Conservation (phyloP, 2,888 invertebrate species). For the Habrosyne pyritoides region DNA sequence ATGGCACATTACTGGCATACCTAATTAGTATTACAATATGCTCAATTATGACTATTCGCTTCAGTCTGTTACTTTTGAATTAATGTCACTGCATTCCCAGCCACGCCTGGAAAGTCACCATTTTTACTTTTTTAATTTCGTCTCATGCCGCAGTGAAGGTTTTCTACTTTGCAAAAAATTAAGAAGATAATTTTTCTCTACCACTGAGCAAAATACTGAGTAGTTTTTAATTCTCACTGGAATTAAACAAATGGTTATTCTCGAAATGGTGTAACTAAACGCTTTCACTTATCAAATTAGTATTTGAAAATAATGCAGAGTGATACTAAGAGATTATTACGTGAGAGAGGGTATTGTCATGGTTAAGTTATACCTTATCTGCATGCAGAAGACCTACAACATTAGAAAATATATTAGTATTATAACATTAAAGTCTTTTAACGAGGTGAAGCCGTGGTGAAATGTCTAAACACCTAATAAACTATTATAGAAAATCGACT, state of each 20-base stretch:
- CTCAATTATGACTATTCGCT: constrained; percentile 43
- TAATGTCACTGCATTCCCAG: constrained; percentile 44
- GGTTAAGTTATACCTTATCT: too few relatives aligned
- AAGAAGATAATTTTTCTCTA: constrained; percentile 37
- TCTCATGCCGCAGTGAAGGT: constrained; percentile 35
- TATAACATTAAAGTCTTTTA: too few relatives aligned
- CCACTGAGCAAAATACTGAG: constrained; percentile 28
- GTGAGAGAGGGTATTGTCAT: not conserved
- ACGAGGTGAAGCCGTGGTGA: too few relatives aligned
- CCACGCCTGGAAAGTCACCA: constrained; percentile 36
- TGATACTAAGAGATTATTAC: not conserved
- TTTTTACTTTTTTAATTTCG: constrained; percentile 46
- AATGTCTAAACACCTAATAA: too few relatives aligned
- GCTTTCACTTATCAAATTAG: not conserved
- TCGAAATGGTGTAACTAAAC: not conserved
- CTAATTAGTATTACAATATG: constrained; percentile 11
- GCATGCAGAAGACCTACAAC: not conserved
- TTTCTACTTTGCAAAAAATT: constrained; percentile 29
- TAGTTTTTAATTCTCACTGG: constrained; percentile 20
- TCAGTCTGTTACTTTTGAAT: constrained; percentile 47
- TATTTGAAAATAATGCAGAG: not conserved
- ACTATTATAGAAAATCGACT: too few relatives aligned
- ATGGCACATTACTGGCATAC: not conserved
- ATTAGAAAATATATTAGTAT: too few relatives aligned
- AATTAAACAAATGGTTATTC: not conserved